Conservation (phyloP, 2,888 invertebrate genomes). For the Myathropa florea region DNA sequence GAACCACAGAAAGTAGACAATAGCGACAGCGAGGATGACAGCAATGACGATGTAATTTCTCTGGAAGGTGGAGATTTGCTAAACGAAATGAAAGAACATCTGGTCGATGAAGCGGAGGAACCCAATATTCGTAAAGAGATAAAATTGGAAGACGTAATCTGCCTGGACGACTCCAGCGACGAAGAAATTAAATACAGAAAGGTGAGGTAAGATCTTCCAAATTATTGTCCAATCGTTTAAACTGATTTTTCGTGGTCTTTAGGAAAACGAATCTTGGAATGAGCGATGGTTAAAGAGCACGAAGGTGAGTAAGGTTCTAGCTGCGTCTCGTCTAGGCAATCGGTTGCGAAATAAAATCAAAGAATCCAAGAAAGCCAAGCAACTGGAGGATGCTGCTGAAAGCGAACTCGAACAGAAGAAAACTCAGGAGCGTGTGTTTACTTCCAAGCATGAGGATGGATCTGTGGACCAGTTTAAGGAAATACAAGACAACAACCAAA, state of each 20-base stretch:
- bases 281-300: conserved; percentile 83
- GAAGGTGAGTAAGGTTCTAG: conserved; percentile 83
- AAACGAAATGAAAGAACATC: conserved; percentile 79
- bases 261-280: conserved; percentile 82
- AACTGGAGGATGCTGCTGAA: conserved; percentile 56
- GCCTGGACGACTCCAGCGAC: conserved; percentile 71
- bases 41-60: conserved; percentile 80
- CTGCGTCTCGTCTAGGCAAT: conserved; percentile 83
- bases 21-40: conserved; percentile 74
- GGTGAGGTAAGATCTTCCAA: conserved; percentile 16
- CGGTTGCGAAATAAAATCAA: conserved; percentile 84
- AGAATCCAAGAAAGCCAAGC: conserved; percentile 76
- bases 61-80: conserved; percentile 79
- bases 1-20: not conserved
- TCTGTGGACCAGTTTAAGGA: conserved; percentile 83
- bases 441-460: conserved; percentile 80
- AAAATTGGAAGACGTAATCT: conserved; percentile 24
- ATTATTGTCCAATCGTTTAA: not conserved
- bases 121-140: conserved; percentile 8
- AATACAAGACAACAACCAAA: conserved; percentile 74
- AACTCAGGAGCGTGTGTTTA: conserved; percentile 65
- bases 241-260: conserved; percentile 24
- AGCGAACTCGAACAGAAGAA: conserved; percentile 65
- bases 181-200: conserved; percentile 57
- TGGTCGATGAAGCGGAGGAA: conserved; percentile 73